These are phyloP conservation scores for Thamnaconus septentrionalis DNA, from an alignment of 2,113 vertebrate species.

Conservation along the genomic window DNA sequence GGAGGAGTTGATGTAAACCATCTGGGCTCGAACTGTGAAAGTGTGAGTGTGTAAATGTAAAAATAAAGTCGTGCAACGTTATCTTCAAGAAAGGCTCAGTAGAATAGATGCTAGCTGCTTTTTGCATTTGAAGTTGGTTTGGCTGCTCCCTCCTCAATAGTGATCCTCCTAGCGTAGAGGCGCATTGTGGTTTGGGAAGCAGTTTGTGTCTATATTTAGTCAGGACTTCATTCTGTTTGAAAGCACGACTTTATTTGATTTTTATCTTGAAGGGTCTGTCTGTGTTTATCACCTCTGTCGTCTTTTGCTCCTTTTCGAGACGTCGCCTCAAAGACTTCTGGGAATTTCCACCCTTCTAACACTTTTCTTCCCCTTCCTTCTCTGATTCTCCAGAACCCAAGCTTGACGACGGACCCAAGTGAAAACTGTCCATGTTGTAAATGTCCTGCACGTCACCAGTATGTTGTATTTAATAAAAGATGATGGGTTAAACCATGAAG, in stretches of 20 bases:
- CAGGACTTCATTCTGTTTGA: slow-evolving; percentile 9
- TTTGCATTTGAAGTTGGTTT: neutral
- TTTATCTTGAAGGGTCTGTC: neutral
- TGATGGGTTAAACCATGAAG: neutral
- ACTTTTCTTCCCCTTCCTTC: neutral
- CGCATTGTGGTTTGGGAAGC: slow-evolving; percentile 4
- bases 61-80: too few species aligned
- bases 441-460: slow-evolving; percentile 45
- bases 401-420: slow-evolving; percentile 70
- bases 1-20: too few species aligned
- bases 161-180: neutral
- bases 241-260: neutral
- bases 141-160: slow-evolving; percentile 3
- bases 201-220: slow-evolving; percentile 30
- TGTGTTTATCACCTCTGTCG: neutral
- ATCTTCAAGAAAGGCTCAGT: too few species aligned
- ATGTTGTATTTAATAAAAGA: slow-evolving; percentile 73
- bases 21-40: too few species aligned
- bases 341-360: neutral
- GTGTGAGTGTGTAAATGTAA: too few species aligned
- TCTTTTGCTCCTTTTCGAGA: neutral
- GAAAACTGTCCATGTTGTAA: slow-evolving; percentile 40
- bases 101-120: too few species aligned
- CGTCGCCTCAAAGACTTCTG: neutral
- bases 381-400: slow-evolving; percentile 62